Base-by-base conservation (phyloP, 2,888 invertebrate genomes). In the Rosalia funebris region DNA sequence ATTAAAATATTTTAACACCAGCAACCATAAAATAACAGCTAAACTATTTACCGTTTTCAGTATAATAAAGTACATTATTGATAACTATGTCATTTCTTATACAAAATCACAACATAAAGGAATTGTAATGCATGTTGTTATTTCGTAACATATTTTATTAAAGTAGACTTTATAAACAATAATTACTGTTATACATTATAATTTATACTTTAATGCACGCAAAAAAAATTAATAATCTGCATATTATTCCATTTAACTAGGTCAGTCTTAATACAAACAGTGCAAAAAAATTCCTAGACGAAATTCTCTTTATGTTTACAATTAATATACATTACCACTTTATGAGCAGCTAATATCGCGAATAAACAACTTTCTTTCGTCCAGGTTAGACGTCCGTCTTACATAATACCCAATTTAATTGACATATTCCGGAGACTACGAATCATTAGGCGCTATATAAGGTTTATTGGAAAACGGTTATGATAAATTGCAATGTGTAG, bases 401-500 rank as follows among this genome's bases (percentile, higher is more conserved):
- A 11, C 34, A 34, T 25, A 31, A 25, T 12, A 14, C 10, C 31
- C 25, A 31, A 37, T 9, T 19, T 39, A 50, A 41, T 31, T 39
- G 39, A 50, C 50, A 50, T 16, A 31, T 50, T 50, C 50, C n/a
- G 11, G 50, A 14, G 37, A 15, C 39, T 50, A 25, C 50, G 17
- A 50, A 39, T 50, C 50, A 50, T 50, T 37, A 17, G 10, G 19
- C 37, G 19, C 19, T 50, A 37, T 39, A 39, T 17, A 50, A 39
- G 50, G 4, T 31, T n/a, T 12, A 39, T 12, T 19, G 36, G 14
- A 25, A 25, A 25, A 39, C 50, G 39, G 39, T 41, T 50, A 50
- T 39, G 39, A 41, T 50, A 50, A 41, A 39, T 41, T 20, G 31
- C 50, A 50, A 39, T 39, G n/a, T 50, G 48, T 39, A 31, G 50